Conservation (phyloP, 2,113 vertebrate species). For the Chauna torquata region DNA sequence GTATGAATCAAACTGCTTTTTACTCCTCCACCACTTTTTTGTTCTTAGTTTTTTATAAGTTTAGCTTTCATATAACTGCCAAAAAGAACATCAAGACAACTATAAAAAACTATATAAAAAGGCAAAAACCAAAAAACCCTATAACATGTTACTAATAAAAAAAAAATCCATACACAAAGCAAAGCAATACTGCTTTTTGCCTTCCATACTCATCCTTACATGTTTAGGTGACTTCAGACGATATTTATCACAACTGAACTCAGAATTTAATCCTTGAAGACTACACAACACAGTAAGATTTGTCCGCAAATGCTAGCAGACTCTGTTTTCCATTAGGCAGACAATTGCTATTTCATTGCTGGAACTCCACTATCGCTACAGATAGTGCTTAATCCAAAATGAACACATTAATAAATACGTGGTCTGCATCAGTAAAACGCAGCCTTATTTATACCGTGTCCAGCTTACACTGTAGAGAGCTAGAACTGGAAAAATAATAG, state of each 20-base stretch:
- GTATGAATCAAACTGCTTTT: background rate
- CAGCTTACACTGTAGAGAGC: background rate
- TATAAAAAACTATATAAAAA: background rate
- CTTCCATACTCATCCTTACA: background rate
- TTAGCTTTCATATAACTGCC: background rate
- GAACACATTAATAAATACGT: background rate
- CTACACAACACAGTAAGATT: background rate
- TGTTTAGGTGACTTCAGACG: background rate
- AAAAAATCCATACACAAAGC: background rate
- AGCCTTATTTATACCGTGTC: background rate
- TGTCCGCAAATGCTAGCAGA: background rate
- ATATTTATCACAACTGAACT: background rate
- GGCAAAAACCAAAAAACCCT: background rate
- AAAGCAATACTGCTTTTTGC: background rate
- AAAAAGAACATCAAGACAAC: background rate
- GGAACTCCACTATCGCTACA: background rate
- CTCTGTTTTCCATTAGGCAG: background rate
- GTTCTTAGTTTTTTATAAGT: background rate
- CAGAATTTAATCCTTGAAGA: background rate
- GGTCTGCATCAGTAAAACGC: background rate
- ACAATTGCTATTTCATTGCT: background rate
- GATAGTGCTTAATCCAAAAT: background rate
- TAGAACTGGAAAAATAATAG: background rate
- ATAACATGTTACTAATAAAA: background rate
- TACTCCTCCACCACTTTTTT: background rate